Percentiles rank a stretch among this genome's conserved stretches.
Evolutionary conservation across 2,113 vertebrate genomes (phyloP).

Genomic region (Campylomormyrus numenius): DNA sequence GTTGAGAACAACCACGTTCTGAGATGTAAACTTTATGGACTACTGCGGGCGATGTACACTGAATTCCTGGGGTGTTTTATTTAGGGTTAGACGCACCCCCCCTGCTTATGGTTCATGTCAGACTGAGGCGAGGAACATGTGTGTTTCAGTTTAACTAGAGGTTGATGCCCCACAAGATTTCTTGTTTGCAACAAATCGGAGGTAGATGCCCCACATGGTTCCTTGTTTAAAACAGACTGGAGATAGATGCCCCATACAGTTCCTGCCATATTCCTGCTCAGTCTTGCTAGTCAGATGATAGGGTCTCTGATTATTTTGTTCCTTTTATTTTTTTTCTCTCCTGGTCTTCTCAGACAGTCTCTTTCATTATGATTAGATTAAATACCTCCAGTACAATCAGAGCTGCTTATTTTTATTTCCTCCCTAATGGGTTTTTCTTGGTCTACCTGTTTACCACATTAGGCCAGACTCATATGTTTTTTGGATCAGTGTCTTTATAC

Average conservation of each 20-base stretch:
- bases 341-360: background rate
- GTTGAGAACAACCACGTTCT: background rate
- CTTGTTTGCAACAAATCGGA: too few species aligned
- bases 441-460: background rate
- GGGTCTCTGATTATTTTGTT: background rate
- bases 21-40: background rate
- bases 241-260: background rate
- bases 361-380: background rate
- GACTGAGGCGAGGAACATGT: background rate
- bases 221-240: background rate
- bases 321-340: background rate
- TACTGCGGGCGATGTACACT: background rate
- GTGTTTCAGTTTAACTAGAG: background rate
- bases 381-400: background rate
- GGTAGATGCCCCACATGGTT: background rate
- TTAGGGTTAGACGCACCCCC: background rate
- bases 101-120: background rate
- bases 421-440: background rate
- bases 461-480: background rate
- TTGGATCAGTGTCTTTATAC: background rate
- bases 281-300: background rate
- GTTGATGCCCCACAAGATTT: too few species aligned
- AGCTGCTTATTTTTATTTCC: background rate
- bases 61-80: background rate
- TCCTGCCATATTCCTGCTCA: background rate